Conservation (phyloP, 2,888 invertebrate genomes). For the Villa cingulata region DNA sequence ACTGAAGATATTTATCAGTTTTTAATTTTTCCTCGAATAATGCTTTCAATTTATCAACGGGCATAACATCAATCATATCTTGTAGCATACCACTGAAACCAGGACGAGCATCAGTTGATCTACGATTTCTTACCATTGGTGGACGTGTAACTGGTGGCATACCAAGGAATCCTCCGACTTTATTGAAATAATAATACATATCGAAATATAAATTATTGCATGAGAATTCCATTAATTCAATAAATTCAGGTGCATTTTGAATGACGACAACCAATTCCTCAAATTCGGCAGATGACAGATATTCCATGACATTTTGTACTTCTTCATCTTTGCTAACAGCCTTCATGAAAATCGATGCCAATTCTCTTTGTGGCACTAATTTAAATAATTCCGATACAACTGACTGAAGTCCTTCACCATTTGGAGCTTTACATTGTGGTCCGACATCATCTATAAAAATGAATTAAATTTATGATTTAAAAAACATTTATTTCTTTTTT, state of each 20-base stretch:
- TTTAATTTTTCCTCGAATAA: conserved; percentile 5
- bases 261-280: conserved; percentile 3
- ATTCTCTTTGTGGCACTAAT: conserved; percentile 8
- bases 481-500: not conserved
- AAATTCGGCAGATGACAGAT: conserved; percentile 9
- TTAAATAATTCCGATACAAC: conserved; percentile 6
- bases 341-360: conserved; percentile 7
- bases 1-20: conserved; percentile 9
- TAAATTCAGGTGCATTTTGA: conserved; percentile 3
- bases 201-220: conserved; percentile 9
- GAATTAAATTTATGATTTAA: not conserved
- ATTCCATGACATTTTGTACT: conserved; percentile 10
- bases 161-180: conserved; percentile 5
- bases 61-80: conserved; percentile 8
- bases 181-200: conserved; percentile 5
- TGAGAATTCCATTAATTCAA: conserved; percentile 4
- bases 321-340: conserved; percentile 10
- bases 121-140: not conserved
- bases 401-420: conserved; percentile 10
- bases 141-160: conserved; percentile 6
- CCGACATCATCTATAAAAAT: not conserved
- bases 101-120: not conserved
- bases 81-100: conserved; percentile 7
- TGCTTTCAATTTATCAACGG: conserved; percentile 4
- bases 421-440: conserved; percentile 11